phyloP scores from a whole-genome alignment of 1,140 invertebrate genomes.

The Meloidogyne chitwoodi region DNA sequence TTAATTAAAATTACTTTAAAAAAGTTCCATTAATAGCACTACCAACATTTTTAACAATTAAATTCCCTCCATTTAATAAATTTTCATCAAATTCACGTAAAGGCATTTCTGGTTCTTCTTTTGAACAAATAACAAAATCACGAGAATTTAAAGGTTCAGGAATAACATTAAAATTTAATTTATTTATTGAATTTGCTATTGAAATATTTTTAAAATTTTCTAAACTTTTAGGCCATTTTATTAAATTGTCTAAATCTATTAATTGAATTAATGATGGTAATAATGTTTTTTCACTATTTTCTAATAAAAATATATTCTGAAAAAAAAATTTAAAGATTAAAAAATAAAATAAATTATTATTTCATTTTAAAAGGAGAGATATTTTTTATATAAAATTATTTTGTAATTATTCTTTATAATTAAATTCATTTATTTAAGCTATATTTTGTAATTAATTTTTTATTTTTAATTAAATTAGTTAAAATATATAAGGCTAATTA shows the following conservation, averaged over 20 bases:
- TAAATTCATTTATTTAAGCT: no score
- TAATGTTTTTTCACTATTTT: conserved; percentile 46
- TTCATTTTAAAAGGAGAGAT: no score
- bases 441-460: no score
- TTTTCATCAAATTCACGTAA: conserved; percentile 44
- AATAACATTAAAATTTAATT: conserved; percentile 41
- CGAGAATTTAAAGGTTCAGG: conserved; percentile 33
- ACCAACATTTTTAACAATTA: conserved; percentile 50
- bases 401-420: no score
- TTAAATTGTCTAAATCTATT: conserved; percentile 40
- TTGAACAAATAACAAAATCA: conserved; percentile 36
- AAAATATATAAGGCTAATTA: no score
- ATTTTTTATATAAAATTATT: no score
- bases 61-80: conserved; percentile 37
- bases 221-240: neutral
- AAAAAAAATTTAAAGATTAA: conserved; percentile 9
- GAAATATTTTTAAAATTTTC: conserved; percentile 1
- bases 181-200: conserved; percentile 3
- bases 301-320: conserved; percentile 28
- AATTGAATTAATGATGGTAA: conserved; percentile 45
- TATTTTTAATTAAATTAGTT: no score
- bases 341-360: no score
- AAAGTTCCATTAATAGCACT: neutral
- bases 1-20: neutral
- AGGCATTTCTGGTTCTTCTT: conserved; percentile 31